Evolutionary conservation across 37 sponge, comb jelly and placozoan species (phyloP).

Genomic region (Beroe ovata): DNA sequence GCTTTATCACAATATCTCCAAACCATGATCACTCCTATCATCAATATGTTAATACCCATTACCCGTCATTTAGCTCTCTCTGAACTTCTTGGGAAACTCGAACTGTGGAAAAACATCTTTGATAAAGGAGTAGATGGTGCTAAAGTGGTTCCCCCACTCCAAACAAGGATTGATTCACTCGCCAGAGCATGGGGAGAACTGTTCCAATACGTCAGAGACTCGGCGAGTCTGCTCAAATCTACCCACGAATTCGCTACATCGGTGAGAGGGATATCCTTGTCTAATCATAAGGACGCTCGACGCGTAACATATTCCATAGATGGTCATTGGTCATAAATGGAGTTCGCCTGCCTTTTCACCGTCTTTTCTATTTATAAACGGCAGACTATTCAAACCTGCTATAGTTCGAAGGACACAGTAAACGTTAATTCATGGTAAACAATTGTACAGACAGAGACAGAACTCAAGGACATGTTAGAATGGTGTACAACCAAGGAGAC

Average conservation of each 20-base stretch:
- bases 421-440: no score
- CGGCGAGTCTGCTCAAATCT: not conserved
- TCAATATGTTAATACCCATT: not conserved
- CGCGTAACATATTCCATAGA: no score
- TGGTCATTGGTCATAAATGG: no score
- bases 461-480: conserved; percentile 11
- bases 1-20: no score
- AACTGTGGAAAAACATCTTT: conserved; percentile 50
- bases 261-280: no score
- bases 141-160: not conserved
- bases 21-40: no score
- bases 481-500: conserved; percentile 20
- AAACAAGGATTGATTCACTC: not conserved
- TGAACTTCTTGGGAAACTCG: conserved; percentile 26
- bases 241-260: not conserved
- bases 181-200: not conserved
- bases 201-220: not conserved
- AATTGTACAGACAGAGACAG: conserved; percentile 4
- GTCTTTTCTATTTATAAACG: no score
- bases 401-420: no score
- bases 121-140: conserved; percentile 30
- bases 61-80: conserved; percentile 18
- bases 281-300: no score
- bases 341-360: no score
- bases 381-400: no score